phyloP scores from a whole-genome alignment of 2,113 vertebrate species.

The Ptyas mucosa region DNA sequence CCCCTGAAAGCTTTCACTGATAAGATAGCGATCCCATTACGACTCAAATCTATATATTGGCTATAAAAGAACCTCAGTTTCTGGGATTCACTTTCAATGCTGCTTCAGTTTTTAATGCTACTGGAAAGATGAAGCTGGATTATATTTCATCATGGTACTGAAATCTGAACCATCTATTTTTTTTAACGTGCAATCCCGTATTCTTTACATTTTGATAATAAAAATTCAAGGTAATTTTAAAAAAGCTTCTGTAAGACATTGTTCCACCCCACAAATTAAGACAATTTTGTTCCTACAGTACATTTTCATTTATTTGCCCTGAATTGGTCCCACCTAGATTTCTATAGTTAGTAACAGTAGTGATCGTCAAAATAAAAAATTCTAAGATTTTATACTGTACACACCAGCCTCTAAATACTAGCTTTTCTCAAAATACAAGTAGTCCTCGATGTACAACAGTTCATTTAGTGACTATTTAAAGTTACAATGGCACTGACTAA shows the following conservation, averaged over 20 bases:
- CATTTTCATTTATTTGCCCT: not conserved
- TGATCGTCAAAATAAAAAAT: not conserved
- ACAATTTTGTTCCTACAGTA: not conserved
- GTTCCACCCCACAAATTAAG: not conserved
- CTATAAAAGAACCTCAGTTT: not conserved
- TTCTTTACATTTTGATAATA: not conserved
- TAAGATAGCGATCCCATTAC: not conserved
- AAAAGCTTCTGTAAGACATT: not conserved
- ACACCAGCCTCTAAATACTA: not conserved
- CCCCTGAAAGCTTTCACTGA: not conserved
- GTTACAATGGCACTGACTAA: not conserved
- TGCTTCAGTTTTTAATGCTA: not conserved
- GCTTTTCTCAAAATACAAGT: not conserved
- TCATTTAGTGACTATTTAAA: not conserved
- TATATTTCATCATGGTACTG: not conserved
- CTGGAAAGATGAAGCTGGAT: not conserved
- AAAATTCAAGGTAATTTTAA: not conserved
- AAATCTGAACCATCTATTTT: not conserved
- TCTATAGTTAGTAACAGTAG: not conserved
- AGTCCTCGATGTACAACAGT: not conserved
- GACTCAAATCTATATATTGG: not conserved
- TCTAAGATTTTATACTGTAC: conserved; percentile 15
- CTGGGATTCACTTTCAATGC: not conserved
- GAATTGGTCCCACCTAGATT: not conserved
- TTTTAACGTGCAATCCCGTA: not conserved